Conservation (phyloP, 30 jellyfish, hydroid and myxozoan genomes). For the Clytia hemisphaerica region DNA sequence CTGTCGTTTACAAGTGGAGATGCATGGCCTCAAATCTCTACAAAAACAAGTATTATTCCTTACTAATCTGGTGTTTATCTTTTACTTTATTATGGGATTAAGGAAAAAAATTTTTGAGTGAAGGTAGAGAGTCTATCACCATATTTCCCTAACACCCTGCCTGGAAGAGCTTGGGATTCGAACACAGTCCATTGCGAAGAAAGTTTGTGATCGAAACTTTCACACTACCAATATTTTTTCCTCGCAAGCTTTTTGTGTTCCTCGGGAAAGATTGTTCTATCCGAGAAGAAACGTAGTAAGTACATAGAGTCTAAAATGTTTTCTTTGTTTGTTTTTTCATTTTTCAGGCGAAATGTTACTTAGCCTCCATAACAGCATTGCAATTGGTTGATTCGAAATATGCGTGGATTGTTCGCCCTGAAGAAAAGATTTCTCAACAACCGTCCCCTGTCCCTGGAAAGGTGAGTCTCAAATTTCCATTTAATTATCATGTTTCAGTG, state of each 20-base stretch:
- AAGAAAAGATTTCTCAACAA: too few species aligned
- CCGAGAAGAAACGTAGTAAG: too few species aligned
- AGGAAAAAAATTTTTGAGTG: too few species aligned
- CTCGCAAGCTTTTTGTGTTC: too few species aligned
- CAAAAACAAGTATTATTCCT: constrained; percentile 66
- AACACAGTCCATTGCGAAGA: not conserved
- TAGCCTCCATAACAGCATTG: constrained; percentile 68
- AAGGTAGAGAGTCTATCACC: too few species aligned
- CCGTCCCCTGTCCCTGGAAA: too few species aligned
- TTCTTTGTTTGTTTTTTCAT: not conserved
- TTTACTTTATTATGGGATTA: too few species aligned
- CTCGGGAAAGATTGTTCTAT: too few species aligned
- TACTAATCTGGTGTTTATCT: too few species aligned
- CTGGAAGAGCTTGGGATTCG: not conserved
- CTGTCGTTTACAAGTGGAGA: constrained; percentile 68
- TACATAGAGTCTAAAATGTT: not conserved
- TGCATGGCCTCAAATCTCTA: constrained; percentile 85
- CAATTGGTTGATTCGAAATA: constrained; percentile 64
- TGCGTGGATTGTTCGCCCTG: constrained; percentile 82
- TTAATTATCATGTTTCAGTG: too few species aligned
- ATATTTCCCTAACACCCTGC: too few species aligned
- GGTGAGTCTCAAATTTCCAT: too few species aligned
- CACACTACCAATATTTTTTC: not conserved
- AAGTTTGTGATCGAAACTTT: not conserved
- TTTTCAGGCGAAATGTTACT: constrained; percentile 73